These are phyloP conservation scores for Progne subis DNA, from an alignment of 2,113 vertebrate species.

Conservation along the genomic window DNA sequence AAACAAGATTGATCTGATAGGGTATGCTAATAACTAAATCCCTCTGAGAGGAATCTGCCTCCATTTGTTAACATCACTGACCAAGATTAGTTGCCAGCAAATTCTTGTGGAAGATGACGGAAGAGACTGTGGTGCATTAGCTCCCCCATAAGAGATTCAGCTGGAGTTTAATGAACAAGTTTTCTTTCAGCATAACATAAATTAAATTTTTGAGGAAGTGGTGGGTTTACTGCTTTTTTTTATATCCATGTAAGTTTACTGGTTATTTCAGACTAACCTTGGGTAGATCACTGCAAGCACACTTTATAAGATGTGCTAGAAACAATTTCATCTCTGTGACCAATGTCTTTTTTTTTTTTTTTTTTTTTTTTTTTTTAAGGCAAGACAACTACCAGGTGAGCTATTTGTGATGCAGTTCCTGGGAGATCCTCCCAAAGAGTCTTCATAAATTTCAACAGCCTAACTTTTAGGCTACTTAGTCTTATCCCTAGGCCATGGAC, in stretches of 20 bases:
- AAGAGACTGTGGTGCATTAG: background rate
- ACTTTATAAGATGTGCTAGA: background rate
- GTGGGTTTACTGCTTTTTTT: background rate
- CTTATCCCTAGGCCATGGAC: background rate
- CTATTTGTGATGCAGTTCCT: background rate
- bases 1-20: constrained; percentile 28
- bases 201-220: background rate
- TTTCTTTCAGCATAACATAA: background rate
- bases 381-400: background rate
- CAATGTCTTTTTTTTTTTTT: too few relatives aligned
- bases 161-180: background rate
- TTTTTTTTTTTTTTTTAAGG: background rate
- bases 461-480: background rate
- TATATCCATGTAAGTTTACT: background rate
- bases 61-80: background rate
- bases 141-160: background rate
- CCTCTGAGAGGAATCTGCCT: constrained; percentile 10
- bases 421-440: background rate
- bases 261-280: background rate
- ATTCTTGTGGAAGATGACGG: background rate
- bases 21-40: background rate
- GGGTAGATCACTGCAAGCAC: background rate
- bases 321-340: background rate
- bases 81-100: background rate
- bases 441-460: background rate